Percentiles rank a stretch among this genome's conserved stretches.
These are phyloP conservation scores for Tenthredo scrophulariae DNA, from an alignment of 2,888 invertebrate species.

Conservation along the genomic window DNA sequence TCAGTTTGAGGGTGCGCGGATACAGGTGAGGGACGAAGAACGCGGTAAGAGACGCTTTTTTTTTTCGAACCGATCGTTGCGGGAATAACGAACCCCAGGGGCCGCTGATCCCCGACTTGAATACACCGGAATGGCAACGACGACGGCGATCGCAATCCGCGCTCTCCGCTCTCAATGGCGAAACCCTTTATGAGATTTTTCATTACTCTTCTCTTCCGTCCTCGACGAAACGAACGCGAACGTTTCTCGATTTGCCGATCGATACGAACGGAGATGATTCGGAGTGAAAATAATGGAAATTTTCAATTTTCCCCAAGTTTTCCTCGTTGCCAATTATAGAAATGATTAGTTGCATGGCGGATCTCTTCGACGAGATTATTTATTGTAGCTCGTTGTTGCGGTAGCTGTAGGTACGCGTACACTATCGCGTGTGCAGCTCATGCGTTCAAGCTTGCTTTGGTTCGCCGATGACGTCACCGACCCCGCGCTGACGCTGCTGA, in stretches of 20 bases:
- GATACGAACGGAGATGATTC: not conserved
- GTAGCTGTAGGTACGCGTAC: not conserved
- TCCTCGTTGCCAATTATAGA: not conserved
- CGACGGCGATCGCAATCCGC: not conserved
- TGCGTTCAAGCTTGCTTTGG: slow-evolving; percentile 12
- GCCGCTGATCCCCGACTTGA: slow-evolving; percentile 63
- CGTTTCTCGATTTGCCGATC: not conserved
- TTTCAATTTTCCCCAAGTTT: not conserved
- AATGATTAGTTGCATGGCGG: not conserved
- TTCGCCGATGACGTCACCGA: slow-evolving; percentile 45
- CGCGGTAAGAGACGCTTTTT: slow-evolving; percentile 49
- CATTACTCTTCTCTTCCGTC: not conserved
- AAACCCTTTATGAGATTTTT: not conserved
- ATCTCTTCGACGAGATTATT: not conserved
- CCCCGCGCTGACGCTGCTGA: slow-evolving; percentile 46
- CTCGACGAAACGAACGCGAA: not conserved
- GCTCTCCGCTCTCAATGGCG: not conserved
- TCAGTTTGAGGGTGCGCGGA: slow-evolving; percentile 55
- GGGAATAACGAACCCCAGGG: slow-evolving; percentile 71
- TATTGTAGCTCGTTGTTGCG: not conserved
- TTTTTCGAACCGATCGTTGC: slow-evolving; percentile 38
- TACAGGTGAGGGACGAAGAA: slow-evolving; percentile 54
- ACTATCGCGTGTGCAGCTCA: not conserved
- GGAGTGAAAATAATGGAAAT: not conserved
- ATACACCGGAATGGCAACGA: slow-evolving; percentile 55